Base-by-base conservation (phyloP, 2,797 vertebrate genomes). In the Trematocara caparti region DNA sequence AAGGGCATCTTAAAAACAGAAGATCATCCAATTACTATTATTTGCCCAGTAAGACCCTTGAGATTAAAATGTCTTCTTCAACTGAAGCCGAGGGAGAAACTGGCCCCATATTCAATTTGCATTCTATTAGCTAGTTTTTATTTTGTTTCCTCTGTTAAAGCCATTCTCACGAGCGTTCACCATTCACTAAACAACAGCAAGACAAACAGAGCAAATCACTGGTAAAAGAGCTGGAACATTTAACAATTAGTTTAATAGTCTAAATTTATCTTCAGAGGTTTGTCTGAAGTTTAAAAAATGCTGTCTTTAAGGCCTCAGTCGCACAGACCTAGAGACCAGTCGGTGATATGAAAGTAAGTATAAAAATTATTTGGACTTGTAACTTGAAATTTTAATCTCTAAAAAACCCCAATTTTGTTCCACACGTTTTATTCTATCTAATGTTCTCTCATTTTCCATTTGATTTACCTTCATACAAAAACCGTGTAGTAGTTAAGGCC, bases 41-140 rank as follows among this genome's bases (percentile, higher is more conserved):
- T 66, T 40, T 64, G 12, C 5, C 38, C 13, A 24, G 13, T 9
- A 27, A 43, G 13, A 27, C 13, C 21, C 62, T 43, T 17, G 21
- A 43, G 62, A 69, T 43, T 69, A 66, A 10, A 43, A 66, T 43
- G 2, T 66, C 13, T 66, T 15, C 38, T 66, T 66, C 62, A 24
- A 40, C 19, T 40, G 5, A 24, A 36, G 12, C 36, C 6, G 8
- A 14, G 0, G 36, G 36, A 24, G 0, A 66, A 15, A 43, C 8
- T 24, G 55, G 19, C 62, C 19, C 19, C 19, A 43, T 40, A 66
- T 66, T 15, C 21, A 3, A 9, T 40, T 24, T 24, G 2, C 9
- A 34, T 19, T 69, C 40, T 59, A 32, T 24, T 3, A 53, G 12
- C 6, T 14, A 2, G 1, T 48, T n/a, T 79, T 36, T 12, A 17